A percentile compares a stretch with the other conserved stretches of the same genome.
Conservation (phyloP, 2,888 invertebrate genomes). For the Leptopilina syphax region DNA sequence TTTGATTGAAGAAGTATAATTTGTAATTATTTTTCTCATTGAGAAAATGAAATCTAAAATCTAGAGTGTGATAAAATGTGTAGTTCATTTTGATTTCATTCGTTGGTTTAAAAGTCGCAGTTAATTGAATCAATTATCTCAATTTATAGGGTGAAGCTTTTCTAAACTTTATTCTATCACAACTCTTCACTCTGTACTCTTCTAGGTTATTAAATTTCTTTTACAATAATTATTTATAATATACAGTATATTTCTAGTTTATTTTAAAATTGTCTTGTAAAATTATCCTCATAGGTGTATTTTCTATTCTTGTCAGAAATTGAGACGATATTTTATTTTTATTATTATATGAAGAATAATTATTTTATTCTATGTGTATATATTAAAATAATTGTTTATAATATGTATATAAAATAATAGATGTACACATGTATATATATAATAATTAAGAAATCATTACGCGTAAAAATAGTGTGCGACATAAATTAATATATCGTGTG, state of each 20-base stretch:
- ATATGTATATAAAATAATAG: too few species aligned
- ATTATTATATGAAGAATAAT: too few species aligned
- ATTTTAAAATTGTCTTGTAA: too few species aligned
- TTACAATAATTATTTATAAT: background rate
- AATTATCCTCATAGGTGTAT: too few species aligned
- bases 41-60: background rate
- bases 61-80: background rate
- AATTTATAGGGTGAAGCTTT: conserved; percentile 24
- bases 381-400: too few species aligned
- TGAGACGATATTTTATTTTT: too few species aligned
- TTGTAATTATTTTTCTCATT: too few species aligned
- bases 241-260: background rate
- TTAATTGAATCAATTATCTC: conserved; percentile 33
- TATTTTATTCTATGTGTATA: too few species aligned
- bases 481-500: background rate
- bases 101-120: conserved; percentile 4
- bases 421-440: too few species aligned
- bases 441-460: conserved; percentile 4
- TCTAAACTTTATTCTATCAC: background rate
- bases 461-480: conserved; percentile 25
- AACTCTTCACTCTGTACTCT: background rate
- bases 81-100: conserved; percentile 23
- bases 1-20: too few species aligned
- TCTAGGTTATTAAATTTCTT: background rate
- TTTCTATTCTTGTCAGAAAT: too few species aligned